Evolutionary conservation across 2,113 vertebrate genomes (phyloP), one percentile per base, ranked within the genome.

Genomic region (Casuarius casuarius): DNA sequence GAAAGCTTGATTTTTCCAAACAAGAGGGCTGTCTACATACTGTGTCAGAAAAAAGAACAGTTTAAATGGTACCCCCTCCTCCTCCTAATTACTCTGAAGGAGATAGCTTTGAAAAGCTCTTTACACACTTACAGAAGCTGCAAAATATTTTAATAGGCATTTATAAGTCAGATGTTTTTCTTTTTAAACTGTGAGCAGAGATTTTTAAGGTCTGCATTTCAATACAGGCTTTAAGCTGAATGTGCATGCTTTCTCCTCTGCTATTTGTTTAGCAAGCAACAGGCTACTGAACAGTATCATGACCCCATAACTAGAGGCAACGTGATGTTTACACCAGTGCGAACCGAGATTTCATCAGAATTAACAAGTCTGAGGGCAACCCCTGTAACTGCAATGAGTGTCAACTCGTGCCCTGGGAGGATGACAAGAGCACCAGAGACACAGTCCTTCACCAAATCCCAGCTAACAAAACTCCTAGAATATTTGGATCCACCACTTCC

Each of bases 1-100:
- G 63, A 91, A 94, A 91, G n/a, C 29, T 25, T 82, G 18, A 40
- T 75, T 91, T 96, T 97, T 90, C 52, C 29, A 26, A 87, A 90
- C 26, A 70, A 42, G 35, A 87, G 28, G 11, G 13, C 56, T 78
- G 81, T 80, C 81, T 86, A 29, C 52, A 48, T 67, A 73, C 5
- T 56, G 7, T 74, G 40, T 85, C 67, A 95, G 62, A 95, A 95
- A 85, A 72, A 87, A 85, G 33, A 84, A 58, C 31, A 62, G 17
- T 63, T 88, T 88, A 90, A 95, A 87, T 38, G 17, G 35, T 81
- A 51, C 61, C 35, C 93, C 35, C n/a, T 73, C 58, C 42, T 96
- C 54, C n/a, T 46, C 49, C 31, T 79, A 82, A 91, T 81, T 94
- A 68, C 42, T 75, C 49, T 72, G 72, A 90, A 84, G 26, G 23